Base-by-base conservation (phyloP, 2,888 invertebrate species). In the Mimachlamys varia region DNA sequence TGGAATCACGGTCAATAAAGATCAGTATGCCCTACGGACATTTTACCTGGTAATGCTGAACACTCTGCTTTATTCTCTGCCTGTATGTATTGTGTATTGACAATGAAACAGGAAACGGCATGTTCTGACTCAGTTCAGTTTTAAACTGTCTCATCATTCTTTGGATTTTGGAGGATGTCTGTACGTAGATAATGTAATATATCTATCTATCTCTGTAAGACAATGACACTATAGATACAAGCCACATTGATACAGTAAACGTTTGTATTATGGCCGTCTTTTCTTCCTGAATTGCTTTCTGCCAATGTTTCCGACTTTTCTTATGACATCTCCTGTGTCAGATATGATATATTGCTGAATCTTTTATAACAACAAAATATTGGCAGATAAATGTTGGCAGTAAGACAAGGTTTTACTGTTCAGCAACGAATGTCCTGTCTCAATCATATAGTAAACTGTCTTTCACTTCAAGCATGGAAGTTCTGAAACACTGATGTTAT, bases 1-100 rank as follows among this genome's bases (percentile, higher is more conserved):
- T 62, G 53, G 53, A 53, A 44, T 44, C 44, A 44, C 44, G 44
- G 44, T 44, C 44, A 15, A 5, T 53, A 10, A 17, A 5, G 62
- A 62, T 22, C 62, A 5, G n/a, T n/a, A 44, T 44, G 44, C 44
- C 44, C n/a, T 62, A 62, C 15, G 15, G 15, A 53, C 53, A 7
- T 22, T 62, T 27, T 62, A 62, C 62, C n/a, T 62, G 62, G 27
- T 53, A 44, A 44, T 7, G 44, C 44, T 44, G 53, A 19, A 17
- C 2, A 53, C 19, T n/a, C 27, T 76, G 76, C 27, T 76, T 76
- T 22, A 7, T 33, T 76, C 22, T 76, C 76, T 76, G 76, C 76
- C 76, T 76, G 76, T 76, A 33, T 33, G 58, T 58, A 58, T 58
- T 58, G 58, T 76, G 76, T 76, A 76, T 33, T 76, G 76, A 22